phyloP scores from a whole-genome alignment of 2,797 vertebrate genomes.

The Euthynnus affinis region DNA sequence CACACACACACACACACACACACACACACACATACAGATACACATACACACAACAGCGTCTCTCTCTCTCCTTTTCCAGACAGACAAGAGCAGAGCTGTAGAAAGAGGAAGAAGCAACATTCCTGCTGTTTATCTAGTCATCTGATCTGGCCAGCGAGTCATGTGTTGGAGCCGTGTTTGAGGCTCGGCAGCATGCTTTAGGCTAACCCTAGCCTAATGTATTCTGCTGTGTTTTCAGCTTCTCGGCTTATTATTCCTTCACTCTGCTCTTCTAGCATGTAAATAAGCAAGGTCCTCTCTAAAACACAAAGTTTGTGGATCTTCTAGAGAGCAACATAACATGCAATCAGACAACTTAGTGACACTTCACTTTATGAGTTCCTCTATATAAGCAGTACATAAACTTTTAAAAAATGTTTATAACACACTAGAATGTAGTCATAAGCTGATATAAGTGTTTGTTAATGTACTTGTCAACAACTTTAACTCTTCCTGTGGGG shows the following conservation, averaged over 20 bases:
- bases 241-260: constrained; percentile 16
- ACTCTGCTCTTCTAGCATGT: constrained; percentile 19
- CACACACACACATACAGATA: constrained; percentile 26
- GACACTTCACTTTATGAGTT: too few species aligned
- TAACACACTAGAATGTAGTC: too few species aligned
- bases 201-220: constrained; percentile 51
- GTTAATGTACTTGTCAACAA: too few species aligned
- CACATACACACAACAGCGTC: not conserved
- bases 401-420: too few species aligned
- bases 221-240: constrained; percentile 33
- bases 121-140: constrained; percentile 84
- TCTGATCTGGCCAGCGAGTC: constrained; percentile 81
- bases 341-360: too few species aligned
- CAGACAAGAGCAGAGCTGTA: constrained; percentile 57
- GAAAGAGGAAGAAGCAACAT: constrained; percentile 73
- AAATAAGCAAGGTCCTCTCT: not conserved
- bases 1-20: constrained; percentile 27
- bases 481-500: too few species aligned
- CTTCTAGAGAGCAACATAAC: not conserved
- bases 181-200: constrained; percentile 57
- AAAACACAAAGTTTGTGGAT: not conserved
- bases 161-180: constrained; percentile 71
- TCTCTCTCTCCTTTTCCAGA: constrained; percentile 16
- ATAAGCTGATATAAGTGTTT: too few species aligned
- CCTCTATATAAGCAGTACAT: too few species aligned